Evolutionary conservation across 2,888 invertebrate species (phyloP), one percentile per base, ranked within the genome.

Genomic region (Podotricha telesiphe): DNA sequence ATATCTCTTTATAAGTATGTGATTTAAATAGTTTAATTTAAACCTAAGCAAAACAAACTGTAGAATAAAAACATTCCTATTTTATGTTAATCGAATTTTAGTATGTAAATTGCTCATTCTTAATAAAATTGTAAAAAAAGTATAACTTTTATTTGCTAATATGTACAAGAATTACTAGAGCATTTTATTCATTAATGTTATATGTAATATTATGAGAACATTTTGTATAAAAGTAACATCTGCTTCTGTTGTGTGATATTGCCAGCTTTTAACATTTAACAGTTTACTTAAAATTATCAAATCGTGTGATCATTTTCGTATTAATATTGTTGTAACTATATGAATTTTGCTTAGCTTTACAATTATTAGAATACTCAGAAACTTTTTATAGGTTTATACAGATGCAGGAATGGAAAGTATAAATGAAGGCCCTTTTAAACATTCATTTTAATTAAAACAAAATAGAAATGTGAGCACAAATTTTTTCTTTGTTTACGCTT

Each of bases 11-110:
- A 37, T 40, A 20, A 15, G 17, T 58, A 17, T 42, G 42, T 20
- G 13, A 20, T 15, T 40, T 6, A 13, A 40, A 4, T 42, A 22
- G 11, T 40, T 0, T n/a, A 15, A 22, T n/a, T 22, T 10, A 58
- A 42, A 58, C 4, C 19, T 15, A 15, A 20, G n/a, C 7, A 58
- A 20, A 15, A 15, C 11, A 20, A 58, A 20, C 42, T 58, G 58
- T 58, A 22, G 22, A 58, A 58, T 40, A 22, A 20, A 42, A 42
- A 8, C 42, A 58, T 58, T 58, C 58, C 42, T n/a, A 42, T 58
- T 22, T 58, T 22, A 19, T 40, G 37, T 15, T 19, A n/a, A n/a
- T 40, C 4, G 10, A 17, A 58, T 28, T 51, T 19, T 51, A 51
- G 20, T 20, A 42, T 40, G 15, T 40, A 50, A 42, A 20, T 10